Evolutionary conservation across 1,140 invertebrate genomes (phyloP).

Genomic region (Drosophila obscura): DNA sequence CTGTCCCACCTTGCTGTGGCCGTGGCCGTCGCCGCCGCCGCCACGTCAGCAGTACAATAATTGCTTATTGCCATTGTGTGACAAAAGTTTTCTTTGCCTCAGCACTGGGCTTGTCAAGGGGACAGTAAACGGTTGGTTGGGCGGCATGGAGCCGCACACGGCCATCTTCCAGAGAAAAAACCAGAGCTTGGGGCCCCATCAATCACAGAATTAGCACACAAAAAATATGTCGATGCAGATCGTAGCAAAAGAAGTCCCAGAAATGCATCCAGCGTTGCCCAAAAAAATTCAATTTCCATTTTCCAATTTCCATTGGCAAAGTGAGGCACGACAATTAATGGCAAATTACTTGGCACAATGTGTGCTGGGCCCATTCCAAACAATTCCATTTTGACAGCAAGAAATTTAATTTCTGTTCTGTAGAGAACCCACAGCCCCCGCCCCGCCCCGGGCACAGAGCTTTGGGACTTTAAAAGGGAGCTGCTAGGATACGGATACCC

Average conservation of each 20-base stretch:
- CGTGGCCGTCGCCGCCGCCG: not conserved
- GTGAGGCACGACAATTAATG: no score
- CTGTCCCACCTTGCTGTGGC: no score
- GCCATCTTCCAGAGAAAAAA: no score
- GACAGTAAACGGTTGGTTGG: no score
- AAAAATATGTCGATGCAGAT: not conserved
- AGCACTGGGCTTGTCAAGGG: conserved; percentile 3
- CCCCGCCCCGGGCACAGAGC: no score
- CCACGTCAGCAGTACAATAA: conserved; percentile 52
- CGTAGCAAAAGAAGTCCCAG: conserved; percentile 2
- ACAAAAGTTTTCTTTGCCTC: conserved; percentile 20
- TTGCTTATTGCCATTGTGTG: conserved; percentile 29
- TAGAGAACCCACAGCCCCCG: no score
- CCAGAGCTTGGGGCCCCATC: conserved; percentile 1
- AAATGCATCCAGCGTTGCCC: not conserved
- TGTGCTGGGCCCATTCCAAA: not conserved
- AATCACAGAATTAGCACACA: not conserved
- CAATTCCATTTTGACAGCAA: no score
- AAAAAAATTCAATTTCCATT: not conserved
- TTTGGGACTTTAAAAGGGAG: no score
- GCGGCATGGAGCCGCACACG: no score
- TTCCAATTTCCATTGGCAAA: not conserved
- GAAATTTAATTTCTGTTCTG: no score
- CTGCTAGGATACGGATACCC: no score
- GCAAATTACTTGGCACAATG: no score